Base-by-base conservation (phyloP, 2,888 invertebrate genomes). In the Athrips mouffetella region DNA sequence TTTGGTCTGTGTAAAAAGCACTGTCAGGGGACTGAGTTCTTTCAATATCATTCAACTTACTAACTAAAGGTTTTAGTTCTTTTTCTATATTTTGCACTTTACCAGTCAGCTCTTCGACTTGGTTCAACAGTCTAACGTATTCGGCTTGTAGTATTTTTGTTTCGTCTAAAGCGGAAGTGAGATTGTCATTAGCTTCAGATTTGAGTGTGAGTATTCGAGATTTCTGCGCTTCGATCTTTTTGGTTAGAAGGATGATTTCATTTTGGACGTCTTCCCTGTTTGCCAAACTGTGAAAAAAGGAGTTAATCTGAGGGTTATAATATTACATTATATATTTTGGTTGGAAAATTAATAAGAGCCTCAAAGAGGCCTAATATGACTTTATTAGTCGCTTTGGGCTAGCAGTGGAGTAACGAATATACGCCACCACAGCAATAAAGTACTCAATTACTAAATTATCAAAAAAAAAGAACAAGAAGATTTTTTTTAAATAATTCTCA, bases 221-320 rank as follows among this genome's bases (percentile, higher is more conserved):
- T 69, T 91, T 91, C 65, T 93, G 89, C 7, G 90, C 84, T 51
- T 94, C 93, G 4, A 94, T 92, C 69, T 91, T 91, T 59, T 90
- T 89, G 0, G 89, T 80, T 16, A 94, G 81, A 18, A 91, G 89
- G n/a, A 91, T 86, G 48, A 92, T 91, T 63, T 94, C 95, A 65
- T 93, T 91, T 69, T 95, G 94, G 3, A 96, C 75, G 72, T 96
- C 97, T 82, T 96, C 97, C 54, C 95, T 90, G 58, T 94, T 95
- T 1, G 97, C 94, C 64, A 96, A 89, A 79, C 90, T 91, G 73
- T 67, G 45, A 55, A 48, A 35, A 25, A 20, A 35, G n/a, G n/a
- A n/a, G n/a, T n/a, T n/a, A n/a, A n/a, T n/a, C n/a, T n/a, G n/a
- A n/a, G n/a, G n/a, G n/a, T n/a, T n/a, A n/a, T n/a, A n/a, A n/a